phyloP scores from a whole-genome alignment of 2,113 vertebrate species.

The Dasypus novemcinctus region DNA sequence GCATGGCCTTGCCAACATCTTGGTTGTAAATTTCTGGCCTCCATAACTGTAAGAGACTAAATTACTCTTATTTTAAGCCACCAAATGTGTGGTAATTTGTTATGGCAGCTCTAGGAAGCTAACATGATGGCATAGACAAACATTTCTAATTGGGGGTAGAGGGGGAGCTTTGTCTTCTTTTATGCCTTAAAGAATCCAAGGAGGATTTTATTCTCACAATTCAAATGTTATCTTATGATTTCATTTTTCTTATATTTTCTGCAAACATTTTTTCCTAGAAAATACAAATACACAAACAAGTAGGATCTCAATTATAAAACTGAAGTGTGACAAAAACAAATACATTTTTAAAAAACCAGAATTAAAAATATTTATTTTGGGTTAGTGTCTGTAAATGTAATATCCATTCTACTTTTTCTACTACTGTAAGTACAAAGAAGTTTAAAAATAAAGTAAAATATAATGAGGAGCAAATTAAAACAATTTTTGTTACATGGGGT shows the following conservation, averaged over 20 bases:
- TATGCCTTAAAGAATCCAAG: background rate
- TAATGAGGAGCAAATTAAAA: background rate
- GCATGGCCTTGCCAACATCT: background rate
- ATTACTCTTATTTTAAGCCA: background rate
- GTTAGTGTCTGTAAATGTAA: background rate
- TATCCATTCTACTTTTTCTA: background rate
- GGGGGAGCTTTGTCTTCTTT: background rate
- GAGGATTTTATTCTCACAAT: background rate
- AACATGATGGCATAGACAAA: background rate
- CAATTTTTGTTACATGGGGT: background rate
- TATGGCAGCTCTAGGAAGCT: background rate
- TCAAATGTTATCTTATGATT: background rate
- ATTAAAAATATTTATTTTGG: background rate
- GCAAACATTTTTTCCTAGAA: background rate
- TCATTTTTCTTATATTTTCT: background rate
- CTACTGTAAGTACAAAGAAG: background rate
- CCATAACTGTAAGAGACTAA: background rate
- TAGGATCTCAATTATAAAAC: background rate
- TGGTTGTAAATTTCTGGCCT: background rate
- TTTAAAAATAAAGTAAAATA: background rate
- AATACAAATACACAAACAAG: background rate
- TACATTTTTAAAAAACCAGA: background rate
- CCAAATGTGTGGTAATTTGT: background rate
- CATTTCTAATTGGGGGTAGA: background rate
- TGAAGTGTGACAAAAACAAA: background rate